Conservation (phyloP, 2,113 vertebrate species). For the Sciurus niger region DNA sequence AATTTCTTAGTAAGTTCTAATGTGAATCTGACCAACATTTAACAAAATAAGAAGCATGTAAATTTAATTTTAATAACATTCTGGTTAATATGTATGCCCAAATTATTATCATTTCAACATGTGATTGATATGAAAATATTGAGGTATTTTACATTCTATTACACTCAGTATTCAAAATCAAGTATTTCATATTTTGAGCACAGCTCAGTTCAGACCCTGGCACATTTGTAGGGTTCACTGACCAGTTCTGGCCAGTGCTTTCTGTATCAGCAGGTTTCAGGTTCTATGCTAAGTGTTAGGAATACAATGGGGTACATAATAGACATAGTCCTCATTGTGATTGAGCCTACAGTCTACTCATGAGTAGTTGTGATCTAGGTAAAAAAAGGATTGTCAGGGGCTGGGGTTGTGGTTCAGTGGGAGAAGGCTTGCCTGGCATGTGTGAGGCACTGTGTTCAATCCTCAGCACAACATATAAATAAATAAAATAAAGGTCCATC, state of each 20-base stretch:
- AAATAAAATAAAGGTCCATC: no score
- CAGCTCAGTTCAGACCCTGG: background rate
- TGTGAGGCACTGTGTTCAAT: no score
- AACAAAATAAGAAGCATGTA: background rate
- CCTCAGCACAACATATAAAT: no score
- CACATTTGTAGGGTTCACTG: background rate
- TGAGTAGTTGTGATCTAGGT: background rate
- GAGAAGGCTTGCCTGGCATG: no score
- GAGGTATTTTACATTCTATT: background rate
- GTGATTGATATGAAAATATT: background rate
- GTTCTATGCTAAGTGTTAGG: background rate
- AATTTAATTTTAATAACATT: background rate
- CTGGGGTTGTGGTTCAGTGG: no score
- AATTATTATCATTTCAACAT: background rate
- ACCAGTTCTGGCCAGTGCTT: background rate
- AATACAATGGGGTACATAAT: background rate
- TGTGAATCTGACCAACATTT: slow-evolving; percentile 5
- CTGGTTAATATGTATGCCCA: background rate
- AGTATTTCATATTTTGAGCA: background rate
- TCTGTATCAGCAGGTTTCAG: background rate
- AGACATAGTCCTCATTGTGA: background rate
- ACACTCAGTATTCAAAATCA: background rate
- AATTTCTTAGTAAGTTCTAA: background rate
- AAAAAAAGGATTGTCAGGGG: background rate
- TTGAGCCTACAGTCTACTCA: background rate